Evolutionary conservation across 2,888 invertebrate genomes (phyloP), one percentile per base, ranked within the genome.

Genomic region (Neria commutata): DNA sequence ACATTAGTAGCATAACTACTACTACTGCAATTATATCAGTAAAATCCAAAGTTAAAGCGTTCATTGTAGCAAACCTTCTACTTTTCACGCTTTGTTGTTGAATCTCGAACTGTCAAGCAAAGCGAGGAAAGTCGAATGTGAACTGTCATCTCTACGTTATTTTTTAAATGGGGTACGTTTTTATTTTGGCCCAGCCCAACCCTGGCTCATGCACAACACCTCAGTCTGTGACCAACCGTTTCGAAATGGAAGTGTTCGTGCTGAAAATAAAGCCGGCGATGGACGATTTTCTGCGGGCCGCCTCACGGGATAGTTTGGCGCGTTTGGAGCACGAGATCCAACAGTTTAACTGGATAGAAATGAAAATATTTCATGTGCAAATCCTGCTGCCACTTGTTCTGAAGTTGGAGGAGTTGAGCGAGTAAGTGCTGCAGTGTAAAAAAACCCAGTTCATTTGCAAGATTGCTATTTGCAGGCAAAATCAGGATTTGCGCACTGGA

Each of bases 361-460:
- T 80, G 64, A 73, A 74, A 55, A 72, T 75, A 29, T 78, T 79
- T 51, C 77, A 80, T 59, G 63, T 71, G 14, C 79, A 80, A 47
- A 71, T 81, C 21, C 53, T 81, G 3, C 66, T 77, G n/a, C 81
- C 81, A 1, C 63, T 81, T 11, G 69, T 80, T 17, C 50, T 76
- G 1, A 79, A 80, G 60, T 56, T 81, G n/a, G 77, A 77, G n/a
- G 73, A 76, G 45, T 56, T 80, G 3, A 68, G 65, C 16, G 69
- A 71, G 81, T 80, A 71, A 62, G 63, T 55, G 21, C 2, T 19
- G 3, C 25, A 4, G 51, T 24, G 0, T 10, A 5, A 23, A 23
- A 6, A 24, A 19, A 29, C 6, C 3, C 10, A n/a, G n/a, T 10
- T 1, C 23, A 2, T 33, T 8, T 10, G 26, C 14, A 21, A 3